Base-by-base conservation (phyloP, 2,888 invertebrate species). In the Allophyes oxyacanthae region DNA sequence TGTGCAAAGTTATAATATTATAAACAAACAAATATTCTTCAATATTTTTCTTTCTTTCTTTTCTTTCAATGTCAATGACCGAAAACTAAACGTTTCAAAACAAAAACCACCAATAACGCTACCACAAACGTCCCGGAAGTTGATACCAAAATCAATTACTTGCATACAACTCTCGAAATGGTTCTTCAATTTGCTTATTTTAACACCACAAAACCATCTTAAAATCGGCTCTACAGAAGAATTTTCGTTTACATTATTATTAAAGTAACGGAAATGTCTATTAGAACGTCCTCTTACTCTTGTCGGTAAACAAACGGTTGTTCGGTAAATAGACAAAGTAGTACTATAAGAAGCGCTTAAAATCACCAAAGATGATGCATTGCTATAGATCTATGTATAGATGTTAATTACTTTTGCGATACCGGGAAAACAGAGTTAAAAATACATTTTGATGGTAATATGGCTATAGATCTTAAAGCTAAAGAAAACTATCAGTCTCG, bases 181-280 rank as follows among this genome's bases (percentile, higher is more conserved):
- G 58, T 59, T 49, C 49, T 66, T 66, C 58, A 64, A 55, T 64
- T 60, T 64, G 53, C 49, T 73, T 73, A 52, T 64, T 57, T 57
- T 50, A 67, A 67, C 64, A 70, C 46, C 36, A 45, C 15, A 55
- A 48, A 52, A 50, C 58, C 60, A 44, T 53, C 30, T 61, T 56
- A 51, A 57, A 67, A 52, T 49, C 48, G 20, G 37, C 55, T 15
- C 36, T 37, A 50, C 32, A 60, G 33, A 69, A 52, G 46, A 66
- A 26, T 50, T 54, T 72, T 54, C 46, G 67, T 75, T 73, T 65
- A 68, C 63, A 48, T 62, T 71, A 62, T 71, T 64, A 63, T 66
- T 68, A 61, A 53, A 64, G 72, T 65, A 71, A 73, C 73, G 75
- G 75, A 75, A 75, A 68, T 41, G 53, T 6, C 51, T 69, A 64